phyloP scores from a whole-genome alignment of 2,888 invertebrate genomes.

The Palloptera scutellata region DNA sequence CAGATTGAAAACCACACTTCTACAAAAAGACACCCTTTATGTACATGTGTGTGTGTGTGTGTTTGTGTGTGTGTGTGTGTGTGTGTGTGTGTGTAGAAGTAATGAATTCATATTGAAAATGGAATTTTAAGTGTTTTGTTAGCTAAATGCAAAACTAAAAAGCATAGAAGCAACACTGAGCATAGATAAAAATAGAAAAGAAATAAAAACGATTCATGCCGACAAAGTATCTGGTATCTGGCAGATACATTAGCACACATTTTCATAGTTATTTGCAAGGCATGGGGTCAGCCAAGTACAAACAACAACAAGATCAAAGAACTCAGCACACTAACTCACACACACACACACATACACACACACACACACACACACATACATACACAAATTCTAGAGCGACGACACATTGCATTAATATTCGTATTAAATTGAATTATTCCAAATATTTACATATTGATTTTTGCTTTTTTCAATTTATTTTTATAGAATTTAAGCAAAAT shows the following conservation, averaged over 20 bases:
- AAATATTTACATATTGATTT: no score
- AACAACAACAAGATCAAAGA: not conserved
- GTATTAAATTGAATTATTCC: no score
- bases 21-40: no score
- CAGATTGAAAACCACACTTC: constrained; percentile 4
- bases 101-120: constrained; percentile 35
- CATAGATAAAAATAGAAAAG: not conserved
- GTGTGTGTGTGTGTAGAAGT: no score
- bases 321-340: not conserved
- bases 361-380: not conserved
- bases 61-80: no score
- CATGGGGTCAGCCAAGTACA: constrained; percentile 14
- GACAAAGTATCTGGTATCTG: constrained; percentile 30
- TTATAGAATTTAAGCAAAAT: no score
- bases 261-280: constrained; percentile 47
- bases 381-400: no score
- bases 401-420: no score
- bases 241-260: constrained; percentile 52
- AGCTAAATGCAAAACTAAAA: not conserved
- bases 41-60: no score
- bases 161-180: not conserved
- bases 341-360: not conserved
- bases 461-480: no score
- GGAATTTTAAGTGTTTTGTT: constrained; percentile 40
- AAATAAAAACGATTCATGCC: no score